These are phyloP conservation scores for Psittacula derbiana DNA, from an alignment of 2,797 vertebrate genomes.

Conservation along the genomic window DNA sequence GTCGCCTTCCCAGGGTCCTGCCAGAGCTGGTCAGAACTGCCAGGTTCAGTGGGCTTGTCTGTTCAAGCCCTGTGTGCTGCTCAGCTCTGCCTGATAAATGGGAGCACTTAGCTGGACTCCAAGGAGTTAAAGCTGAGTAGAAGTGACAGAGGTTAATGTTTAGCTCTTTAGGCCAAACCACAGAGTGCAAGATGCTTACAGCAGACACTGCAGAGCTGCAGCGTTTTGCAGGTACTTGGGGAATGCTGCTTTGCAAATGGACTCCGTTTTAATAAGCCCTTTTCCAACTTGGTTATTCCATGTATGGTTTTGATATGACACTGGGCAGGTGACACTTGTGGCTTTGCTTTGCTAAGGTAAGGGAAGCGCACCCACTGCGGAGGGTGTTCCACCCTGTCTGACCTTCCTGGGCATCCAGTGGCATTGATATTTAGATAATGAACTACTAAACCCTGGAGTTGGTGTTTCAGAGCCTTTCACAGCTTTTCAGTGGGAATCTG, in stretches of 20 bases:
- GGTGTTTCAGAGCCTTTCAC: not conserved
- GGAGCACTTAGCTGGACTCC: rapidly evolving
- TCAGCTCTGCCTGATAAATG: not conserved
- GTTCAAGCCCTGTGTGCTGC: not conserved
- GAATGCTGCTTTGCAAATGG: not conserved
- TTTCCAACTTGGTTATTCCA: not conserved
- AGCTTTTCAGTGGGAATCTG: not conserved
- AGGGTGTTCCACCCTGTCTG: not conserved
- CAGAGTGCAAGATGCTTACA: not conserved
- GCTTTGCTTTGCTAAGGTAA: not conserved
- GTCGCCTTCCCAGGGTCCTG: not conserved
- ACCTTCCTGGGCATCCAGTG: not conserved
- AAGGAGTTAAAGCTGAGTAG: not conserved
- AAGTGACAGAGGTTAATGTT: not conserved
- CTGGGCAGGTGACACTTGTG: not conserved
- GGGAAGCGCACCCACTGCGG: not conserved
- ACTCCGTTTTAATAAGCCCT: not conserved
- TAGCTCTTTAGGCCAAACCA: not conserved
- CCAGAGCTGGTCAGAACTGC: not conserved
- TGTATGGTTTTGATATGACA: not conserved
- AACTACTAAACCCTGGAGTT: not conserved
- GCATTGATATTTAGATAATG: not conserved
- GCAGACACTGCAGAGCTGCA: not conserved
- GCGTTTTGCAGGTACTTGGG: not conserved
- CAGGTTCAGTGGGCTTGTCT: not conserved